These are phyloP conservation scores for Drosophila limbata DNA, from an alignment of 2,888 invertebrate genomes.

Conservation along the genomic window DNA sequence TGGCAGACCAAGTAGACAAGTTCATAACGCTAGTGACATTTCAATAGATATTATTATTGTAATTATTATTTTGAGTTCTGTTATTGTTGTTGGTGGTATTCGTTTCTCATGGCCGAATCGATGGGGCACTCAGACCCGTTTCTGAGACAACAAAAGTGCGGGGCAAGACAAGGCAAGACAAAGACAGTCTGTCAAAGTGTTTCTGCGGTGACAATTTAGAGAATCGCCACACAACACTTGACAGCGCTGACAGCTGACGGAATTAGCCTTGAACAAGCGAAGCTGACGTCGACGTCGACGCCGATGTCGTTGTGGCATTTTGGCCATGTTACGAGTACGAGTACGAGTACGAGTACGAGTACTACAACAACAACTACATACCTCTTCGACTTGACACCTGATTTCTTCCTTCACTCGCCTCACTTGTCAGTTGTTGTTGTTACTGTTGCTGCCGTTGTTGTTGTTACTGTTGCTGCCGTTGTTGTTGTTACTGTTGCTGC, in stretches of 20 bases:
- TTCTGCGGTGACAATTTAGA: constrained; percentile 72
- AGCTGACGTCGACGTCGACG: constrained; percentile 21
- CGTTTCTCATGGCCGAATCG: constrained; percentile 25
- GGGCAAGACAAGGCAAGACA: background rate
- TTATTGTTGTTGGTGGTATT: constrained; percentile 12
- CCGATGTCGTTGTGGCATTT: constrained; percentile 48
- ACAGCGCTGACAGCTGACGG: constrained; percentile 82
- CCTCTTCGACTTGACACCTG: constrained; percentile 40
- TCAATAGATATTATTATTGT: constrained; percentile 12
- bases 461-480: constrained; percentile 25
- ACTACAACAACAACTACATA: constrained; percentile 3
- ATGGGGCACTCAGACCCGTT: constrained; percentile 26
- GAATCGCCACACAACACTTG: constrained; percentile 66
- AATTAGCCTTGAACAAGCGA: constrained; percentile 79
- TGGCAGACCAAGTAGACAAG: background rate
- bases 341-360: constrained; percentile 3
- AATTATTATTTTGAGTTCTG: constrained; percentile 6
- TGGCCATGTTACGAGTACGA: constrained; percentile 50
- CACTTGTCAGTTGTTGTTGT: constrained; percentile 23
- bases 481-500: constrained; percentile 27
- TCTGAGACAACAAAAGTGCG: background rate
- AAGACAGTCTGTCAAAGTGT: constrained; percentile 48
- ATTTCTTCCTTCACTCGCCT: constrained; percentile 39
- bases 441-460: constrained; percentile 31
- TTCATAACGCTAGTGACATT: constrained; percentile 11